phyloP scores from a whole-genome alignment of 2,797 vertebrate genomes.

The Petrocephalus schoutedeni region DNA sequence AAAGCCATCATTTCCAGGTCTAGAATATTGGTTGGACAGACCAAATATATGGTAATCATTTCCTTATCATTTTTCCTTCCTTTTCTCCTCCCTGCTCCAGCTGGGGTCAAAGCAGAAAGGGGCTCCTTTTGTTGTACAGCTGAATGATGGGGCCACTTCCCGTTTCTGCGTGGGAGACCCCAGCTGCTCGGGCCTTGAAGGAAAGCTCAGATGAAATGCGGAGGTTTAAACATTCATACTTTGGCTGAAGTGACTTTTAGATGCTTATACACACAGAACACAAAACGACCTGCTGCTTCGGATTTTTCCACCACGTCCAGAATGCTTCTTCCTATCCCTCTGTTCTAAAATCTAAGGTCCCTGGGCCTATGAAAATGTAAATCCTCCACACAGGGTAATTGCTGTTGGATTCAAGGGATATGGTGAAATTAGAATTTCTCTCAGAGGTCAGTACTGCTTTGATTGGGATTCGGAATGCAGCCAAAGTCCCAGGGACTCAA shows the following conservation, averaged over 20 bases:
- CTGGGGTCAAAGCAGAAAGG: background rate
- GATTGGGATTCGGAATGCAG: conserved; percentile 52
- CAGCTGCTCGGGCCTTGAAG: background rate
- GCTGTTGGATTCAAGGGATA: conserved; percentile 49
- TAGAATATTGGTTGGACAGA: background rate
- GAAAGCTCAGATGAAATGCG: background rate
- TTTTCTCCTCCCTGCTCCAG: background rate
- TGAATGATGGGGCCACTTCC: background rate
- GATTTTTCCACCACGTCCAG: background rate
- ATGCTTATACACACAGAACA: background rate
- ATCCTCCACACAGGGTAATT: conserved; percentile 54
- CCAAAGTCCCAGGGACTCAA: conserved; percentile 43
- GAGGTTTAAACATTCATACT: conserved; percentile 8
- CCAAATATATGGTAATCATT: conserved; percentile 8
- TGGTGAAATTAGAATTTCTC: conserved; percentile 57
- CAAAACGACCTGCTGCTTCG: background rate
- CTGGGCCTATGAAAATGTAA: conserved; percentile 6
- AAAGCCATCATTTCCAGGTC: background rate
- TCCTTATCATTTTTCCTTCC: background rate
- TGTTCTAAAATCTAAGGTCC: background rate
- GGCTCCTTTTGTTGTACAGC: background rate
- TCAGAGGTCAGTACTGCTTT: conserved; percentile 46
- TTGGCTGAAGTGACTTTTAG: background rate
- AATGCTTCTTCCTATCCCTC: background rate
- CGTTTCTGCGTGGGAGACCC: background rate